Base-by-base conservation (phyloP, 2,797 vertebrate species). In the Percopsis omiscomaycus region DNA sequence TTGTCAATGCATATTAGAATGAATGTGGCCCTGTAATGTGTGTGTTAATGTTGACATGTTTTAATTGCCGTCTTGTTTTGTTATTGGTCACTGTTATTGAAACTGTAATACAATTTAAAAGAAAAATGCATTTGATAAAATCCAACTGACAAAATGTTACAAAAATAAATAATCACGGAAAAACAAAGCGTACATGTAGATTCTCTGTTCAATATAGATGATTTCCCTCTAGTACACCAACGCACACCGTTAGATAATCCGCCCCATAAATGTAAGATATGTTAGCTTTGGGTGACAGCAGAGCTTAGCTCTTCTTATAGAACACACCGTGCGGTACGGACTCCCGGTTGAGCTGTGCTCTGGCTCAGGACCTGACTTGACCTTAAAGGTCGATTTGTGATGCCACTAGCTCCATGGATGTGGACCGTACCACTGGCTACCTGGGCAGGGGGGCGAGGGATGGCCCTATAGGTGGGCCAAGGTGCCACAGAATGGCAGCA, bases 311-410 rank as follows among this genome's bases (percentile, higher is more conserved):
- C 1, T 54, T 6, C 61, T 58, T 71, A 57, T 78, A 54, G 68
- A 62, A 60, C 58, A 56, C 72, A 59, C 83, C 22, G 22, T 22
- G 22, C 22, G 22, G 74, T 68, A 82, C 68, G 67, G 78, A 83
- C 69, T 9, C 47, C 45, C n/a, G 8, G 74, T 71, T 74, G 71
- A 82, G 80, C 73, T 77, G 64, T 70, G 58, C 49, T 10, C 12
- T 53, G 60, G 71, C 70, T 72, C 66, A 69, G 79, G 59, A 83
- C 79, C 82, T 79, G 81, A 82, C 80, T 87, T 83, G 84, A 82
- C 84, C 83, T 80, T 75, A 81, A 22, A 22, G 22, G 22, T 22
- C n/a, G n/a, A n/a, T n/a, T n/a, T n/a, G n/a, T n/a, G n/a, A n/a
- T n/a, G n/a, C n/a, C n/a, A n/a, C n/a, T n/a, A n/a, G n/a, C n/a